phyloP scores from a whole-genome alignment of 2,113 vertebrate genomes.

The Menidia beryllina region DNA sequence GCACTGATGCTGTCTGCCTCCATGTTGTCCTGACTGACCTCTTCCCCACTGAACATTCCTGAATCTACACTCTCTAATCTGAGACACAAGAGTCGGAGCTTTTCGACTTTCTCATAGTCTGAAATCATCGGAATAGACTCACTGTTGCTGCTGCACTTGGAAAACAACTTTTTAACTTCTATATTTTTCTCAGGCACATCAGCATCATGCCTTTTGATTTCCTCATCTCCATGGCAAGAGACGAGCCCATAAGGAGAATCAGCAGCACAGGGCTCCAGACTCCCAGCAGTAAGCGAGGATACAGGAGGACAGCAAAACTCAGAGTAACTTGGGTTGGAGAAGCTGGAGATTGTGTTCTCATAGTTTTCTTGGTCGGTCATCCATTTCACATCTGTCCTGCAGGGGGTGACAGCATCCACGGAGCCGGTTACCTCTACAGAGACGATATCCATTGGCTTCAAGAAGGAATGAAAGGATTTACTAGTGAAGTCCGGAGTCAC shows the following conservation, averaged over 20 bases:
- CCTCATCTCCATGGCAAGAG: background rate
- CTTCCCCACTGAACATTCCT: conserved; percentile 55
- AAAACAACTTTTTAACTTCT: conserved; percentile 15
- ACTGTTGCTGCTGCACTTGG: background rate
- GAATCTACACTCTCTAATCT: conserved; percentile 71
- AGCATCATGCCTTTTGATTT: background rate
- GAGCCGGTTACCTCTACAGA: conserved; percentile 45
- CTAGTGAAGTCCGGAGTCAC: conserved; percentile 36
- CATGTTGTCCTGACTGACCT: conserved; percentile 65
- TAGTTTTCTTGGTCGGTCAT: background rate
- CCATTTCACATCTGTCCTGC: background rate
- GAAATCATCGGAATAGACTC: conserved; percentile 27
- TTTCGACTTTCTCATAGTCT: conserved; percentile 64
- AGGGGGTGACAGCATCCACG: background rate
- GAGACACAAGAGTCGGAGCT: background rate
- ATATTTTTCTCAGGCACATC: background rate
- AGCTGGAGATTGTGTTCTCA: conserved; percentile 44
- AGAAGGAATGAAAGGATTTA: conserved; percentile 29
- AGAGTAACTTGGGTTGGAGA: conserved; percentile 75
- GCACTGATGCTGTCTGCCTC: conserved; percentile 36
- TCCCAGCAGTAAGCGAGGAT: conserved; percentile 7
- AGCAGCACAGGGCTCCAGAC: conserved; percentile 38
- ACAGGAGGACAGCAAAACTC: conserved; percentile 18
- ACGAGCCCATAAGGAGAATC: conserved; percentile 58
- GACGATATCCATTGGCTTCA: conserved; percentile 27